Percentiles rank a stretch among this genome's conserved stretches.
Evolutionary conservation across 2,888 invertebrate species (phyloP).

Genomic region (Cerastis leucographa): DNA sequence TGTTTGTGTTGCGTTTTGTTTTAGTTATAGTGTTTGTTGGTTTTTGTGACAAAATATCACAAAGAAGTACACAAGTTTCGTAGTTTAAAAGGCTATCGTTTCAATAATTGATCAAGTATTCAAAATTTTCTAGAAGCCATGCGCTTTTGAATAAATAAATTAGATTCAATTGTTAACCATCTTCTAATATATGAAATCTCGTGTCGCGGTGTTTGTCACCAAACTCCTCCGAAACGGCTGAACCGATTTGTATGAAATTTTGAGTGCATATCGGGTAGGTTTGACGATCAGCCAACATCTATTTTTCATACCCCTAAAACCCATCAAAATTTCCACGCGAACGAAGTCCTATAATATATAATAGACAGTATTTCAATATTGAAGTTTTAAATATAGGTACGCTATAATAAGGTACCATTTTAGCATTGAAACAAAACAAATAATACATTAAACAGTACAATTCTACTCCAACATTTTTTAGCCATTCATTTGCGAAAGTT

Average conservation of each 20-base stretch:
- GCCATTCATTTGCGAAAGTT: neutral
- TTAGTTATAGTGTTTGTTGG: conserved; percentile 5
- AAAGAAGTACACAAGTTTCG: neutral
- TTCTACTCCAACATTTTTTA: neutral
- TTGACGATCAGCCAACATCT: no score
- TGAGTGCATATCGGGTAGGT: no score
- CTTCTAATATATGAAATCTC: no score
- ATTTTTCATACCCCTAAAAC: no score
- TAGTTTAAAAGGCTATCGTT: neutral
- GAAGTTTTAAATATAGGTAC: neutral
- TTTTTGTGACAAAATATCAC: neutral
- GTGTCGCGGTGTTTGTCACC: no score
- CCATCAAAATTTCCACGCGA: no score
- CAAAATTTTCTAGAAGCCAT: neutral
- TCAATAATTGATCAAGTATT: neutral
- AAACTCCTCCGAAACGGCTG: no score
- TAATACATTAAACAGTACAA: no score
- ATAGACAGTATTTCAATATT: neutral
- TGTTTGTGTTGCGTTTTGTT: conserved; percentile 48
- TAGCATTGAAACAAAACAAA: neutral
- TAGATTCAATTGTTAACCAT: no score
- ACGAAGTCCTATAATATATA: no score
- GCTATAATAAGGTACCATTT: neutral
- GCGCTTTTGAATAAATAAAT: neutral
- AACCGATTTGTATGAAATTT: no score